Percentiles rank a stretch among this genome's conserved stretches.
phyloP scores from a whole-genome alignment of 2,797 vertebrate species.

The Rhadinocentrus ornatus region DNA sequence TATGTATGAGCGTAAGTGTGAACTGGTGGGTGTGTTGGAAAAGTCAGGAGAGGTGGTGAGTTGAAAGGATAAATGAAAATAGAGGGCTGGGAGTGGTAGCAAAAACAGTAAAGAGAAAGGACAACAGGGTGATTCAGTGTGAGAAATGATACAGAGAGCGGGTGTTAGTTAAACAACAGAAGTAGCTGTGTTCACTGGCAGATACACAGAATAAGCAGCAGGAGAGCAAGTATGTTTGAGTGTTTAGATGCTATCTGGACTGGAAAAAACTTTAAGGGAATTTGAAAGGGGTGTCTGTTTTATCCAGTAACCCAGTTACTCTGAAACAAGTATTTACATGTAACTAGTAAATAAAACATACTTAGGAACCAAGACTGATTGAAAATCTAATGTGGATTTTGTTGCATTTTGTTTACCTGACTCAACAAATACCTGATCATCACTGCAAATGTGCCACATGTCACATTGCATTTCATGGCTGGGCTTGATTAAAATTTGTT shows the following conservation, averaged over 20 bases:
- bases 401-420: constrained; percentile 1
- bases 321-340: background rate
- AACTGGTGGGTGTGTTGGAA: constrained; percentile 3
- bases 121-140: constrained; percentile 47
- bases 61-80: constrained; percentile 58
- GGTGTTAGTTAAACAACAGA: constrained; percentile 16
- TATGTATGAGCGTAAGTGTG: constrained; percentile 1
- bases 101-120: constrained; percentile 44
- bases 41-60: constrained; percentile 6
- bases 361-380: background rate
- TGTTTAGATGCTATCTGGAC: constrained; percentile 27
- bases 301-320: background rate
- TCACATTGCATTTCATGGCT: background rate
- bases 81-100: constrained; percentile 35
- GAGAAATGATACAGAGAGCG: constrained; percentile 16
- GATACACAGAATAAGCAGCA: constrained; percentile 44
- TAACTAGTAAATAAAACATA: background rate
- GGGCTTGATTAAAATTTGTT: background rate
- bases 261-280: background rate
- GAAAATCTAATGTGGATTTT: background rate
- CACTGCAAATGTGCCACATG: background rate
- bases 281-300: background rate
- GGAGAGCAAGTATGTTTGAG: constrained; percentile 12
- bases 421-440: background rate
- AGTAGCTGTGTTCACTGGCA: constrained; percentile 8